These are phyloP conservation scores for Craterocephalus amniculus DNA, from an alignment of 2,797 vertebrate genomes.

Conservation along the genomic window DNA sequence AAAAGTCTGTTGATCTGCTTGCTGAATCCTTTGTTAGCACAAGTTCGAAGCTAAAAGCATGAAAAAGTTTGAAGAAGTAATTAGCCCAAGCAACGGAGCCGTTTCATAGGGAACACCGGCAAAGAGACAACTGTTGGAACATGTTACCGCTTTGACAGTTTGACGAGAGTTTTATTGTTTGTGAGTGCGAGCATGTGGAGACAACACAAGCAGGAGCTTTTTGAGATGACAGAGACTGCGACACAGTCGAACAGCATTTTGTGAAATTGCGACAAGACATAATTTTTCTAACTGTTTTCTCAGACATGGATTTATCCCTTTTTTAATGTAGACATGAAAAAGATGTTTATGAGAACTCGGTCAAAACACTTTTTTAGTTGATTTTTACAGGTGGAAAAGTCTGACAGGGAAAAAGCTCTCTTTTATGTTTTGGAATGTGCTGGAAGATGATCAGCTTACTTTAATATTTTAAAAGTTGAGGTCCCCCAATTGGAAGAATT, in stretches of 20 bases:
- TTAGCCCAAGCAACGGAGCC: constrained; percentile 5
- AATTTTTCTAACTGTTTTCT: background rate
- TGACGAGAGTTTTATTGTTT: constrained; percentile 8
- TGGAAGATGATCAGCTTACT: background rate
- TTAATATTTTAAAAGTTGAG: background rate
- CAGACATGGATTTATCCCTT: background rate
- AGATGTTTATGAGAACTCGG: background rate
- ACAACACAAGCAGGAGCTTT: background rate
- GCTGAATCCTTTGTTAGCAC: background rate
- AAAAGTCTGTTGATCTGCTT: background rate
- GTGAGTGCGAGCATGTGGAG: constrained; percentile 1
- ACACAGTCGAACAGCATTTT: background rate
- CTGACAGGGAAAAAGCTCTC: background rate
- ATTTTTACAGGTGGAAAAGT: background rate
- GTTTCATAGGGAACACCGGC: constrained; percentile 13
- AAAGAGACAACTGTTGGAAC: constrained; percentile 15
- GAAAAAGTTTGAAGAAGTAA: background rate
- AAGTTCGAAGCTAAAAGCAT: background rate
- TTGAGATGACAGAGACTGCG: constrained; percentile 3
- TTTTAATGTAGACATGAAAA: background rate
- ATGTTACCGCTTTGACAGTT: constrained; percentile 11
- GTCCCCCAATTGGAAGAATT: too few species aligned
- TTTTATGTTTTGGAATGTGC: background rate
- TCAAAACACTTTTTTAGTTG: background rate
- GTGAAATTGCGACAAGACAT: background rate